These are phyloP conservation scores for Meliscaeva auricollis DNA, from an alignment of 2,888 invertebrate species.

Conservation along the genomic window DNA sequence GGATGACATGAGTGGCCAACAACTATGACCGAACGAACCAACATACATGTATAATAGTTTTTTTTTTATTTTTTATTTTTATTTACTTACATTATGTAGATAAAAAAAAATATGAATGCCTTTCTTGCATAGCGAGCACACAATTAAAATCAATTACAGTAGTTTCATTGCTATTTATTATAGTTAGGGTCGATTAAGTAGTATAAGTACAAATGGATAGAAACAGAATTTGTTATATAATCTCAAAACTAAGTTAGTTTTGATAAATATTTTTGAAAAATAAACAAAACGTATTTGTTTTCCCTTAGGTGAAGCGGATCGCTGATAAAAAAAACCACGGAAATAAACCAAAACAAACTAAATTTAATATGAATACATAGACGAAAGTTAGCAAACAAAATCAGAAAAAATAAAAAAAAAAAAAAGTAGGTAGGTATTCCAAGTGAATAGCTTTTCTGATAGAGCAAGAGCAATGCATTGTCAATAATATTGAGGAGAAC, in stretches of 20 bases:
- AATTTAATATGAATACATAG: background rate
- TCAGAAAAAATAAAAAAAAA: background rate
- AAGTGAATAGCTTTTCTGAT: background rate
- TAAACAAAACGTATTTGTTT: conserved; percentile 1
- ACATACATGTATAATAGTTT: background rate
- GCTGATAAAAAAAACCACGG: conserved; percentile 34
- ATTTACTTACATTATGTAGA: conserved; percentile 5
- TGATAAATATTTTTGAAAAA: background rate
- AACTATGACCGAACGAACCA: conserved; percentile 42
- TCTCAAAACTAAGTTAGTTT: background rate
- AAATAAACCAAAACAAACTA: too few relatives aligned
- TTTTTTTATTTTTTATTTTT: background rate
- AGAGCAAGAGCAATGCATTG: conserved; percentile 19
- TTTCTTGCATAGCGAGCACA: conserved; percentile 30
- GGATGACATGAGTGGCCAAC: conserved; percentile 35
- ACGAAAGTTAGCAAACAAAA: conserved; percentile 34
- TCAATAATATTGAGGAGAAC: background rate
- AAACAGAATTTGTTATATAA: conserved; percentile 2
- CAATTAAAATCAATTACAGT: conserved; percentile 59
- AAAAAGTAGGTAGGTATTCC: background rate
- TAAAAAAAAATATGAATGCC: conserved; percentile 46
- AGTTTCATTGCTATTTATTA: background rate
- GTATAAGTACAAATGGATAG: too few relatives aligned
- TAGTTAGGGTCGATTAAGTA: conserved; percentile 19
- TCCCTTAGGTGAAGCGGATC: conserved; percentile 12